Percentiles rank a stretch among this genome's conserved stretches.
These are phyloP conservation scores for Oscheius sp. DNA, from an alignment of 2,888 invertebrate species.

Conservation along the genomic window DNA sequence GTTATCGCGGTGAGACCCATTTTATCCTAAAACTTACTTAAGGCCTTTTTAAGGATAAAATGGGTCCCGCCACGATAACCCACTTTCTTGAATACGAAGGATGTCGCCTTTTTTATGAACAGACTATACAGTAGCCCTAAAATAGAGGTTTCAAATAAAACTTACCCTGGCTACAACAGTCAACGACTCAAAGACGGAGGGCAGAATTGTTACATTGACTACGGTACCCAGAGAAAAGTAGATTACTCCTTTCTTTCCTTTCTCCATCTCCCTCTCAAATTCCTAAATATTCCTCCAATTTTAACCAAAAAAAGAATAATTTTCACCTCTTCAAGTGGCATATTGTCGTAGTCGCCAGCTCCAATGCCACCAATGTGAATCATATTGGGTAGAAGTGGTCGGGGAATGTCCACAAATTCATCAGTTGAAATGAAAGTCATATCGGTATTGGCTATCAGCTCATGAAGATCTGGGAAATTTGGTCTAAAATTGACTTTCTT, in stretches of 20 bases:
- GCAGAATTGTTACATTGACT: slow-evolving; percentile 44
- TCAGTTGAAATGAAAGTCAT: slow-evolving; percentile 52
- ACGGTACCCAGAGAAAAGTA: slow-evolving; percentile 54
- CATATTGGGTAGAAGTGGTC: slow-evolving; percentile 49
- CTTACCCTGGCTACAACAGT: not conserved
- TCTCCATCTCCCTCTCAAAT: slow-evolving; percentile 39
- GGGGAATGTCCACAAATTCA: slow-evolving; percentile 53
- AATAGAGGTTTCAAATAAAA: slow-evolving; percentile 35
- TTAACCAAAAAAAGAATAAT: not conserved
- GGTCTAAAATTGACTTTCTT: slow-evolving; percentile 31
- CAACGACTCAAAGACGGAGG: slow-evolving; percentile 6
- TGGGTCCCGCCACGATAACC: too few relatives aligned
- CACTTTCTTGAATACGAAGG: too few relatives aligned
- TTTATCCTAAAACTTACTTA: too few relatives aligned
- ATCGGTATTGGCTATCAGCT: slow-evolving; percentile 41
- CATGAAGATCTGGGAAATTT: slow-evolving; percentile 45
- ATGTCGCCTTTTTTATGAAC: too few relatives aligned
- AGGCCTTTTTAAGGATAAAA: too few relatives aligned
- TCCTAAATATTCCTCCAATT: slow-evolving; percentile 16
- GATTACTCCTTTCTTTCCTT: slow-evolving; percentile 49
- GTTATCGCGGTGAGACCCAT: too few relatives aligned
- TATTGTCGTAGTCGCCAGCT: not conserved
- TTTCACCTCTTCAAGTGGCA: not conserved
- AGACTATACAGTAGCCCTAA: too few relatives aligned
- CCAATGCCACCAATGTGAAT: slow-evolving; percentile 54